Evolutionary conservation across 1,140 invertebrate species (phyloP), one percentile per base, ranked within the genome.

Genomic region (Polypedilum pembai): DNA sequence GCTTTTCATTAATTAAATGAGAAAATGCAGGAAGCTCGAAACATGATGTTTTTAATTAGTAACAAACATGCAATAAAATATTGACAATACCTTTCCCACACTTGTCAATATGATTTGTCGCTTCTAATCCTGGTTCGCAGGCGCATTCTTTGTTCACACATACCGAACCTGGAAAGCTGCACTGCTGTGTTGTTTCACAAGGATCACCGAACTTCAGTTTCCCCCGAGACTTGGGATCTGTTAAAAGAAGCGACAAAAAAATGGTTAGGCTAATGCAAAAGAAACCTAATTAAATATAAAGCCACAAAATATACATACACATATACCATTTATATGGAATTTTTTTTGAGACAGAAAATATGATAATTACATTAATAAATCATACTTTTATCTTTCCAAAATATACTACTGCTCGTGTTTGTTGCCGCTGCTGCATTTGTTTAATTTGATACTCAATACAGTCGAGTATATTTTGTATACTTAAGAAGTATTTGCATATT

Each of bases 21-120:
- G 45, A 56, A 56, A 56, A 56, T 56, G 4, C 45, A 56, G 45
- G 12, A 56, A 56, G 1, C 10, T 45, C 45, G 45, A 56, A 15
- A 33, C n/a, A 45, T 45, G 41, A 45, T 45, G 2, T 8, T n/a
- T 12, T 56, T 56, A 56, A 56, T 56, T 56, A 56, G 12, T 12
- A 56, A 56, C 15, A 12, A 56, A 12, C 45, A 56, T 56, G 45
- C 45, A 56, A n/a, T n/a, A n/a, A 56, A 56, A 56, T 56, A 56
- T 56, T 56, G 45, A 56, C 12, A 4, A 15, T 82, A 93, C 91
- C 85, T 85, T 88, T 87, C 78, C 91, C 92, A 83, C 92, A 94
- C 83, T 93, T 93, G 80, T 94, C 90, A 76, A 92, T 83, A 81
- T 93, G 90, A 84, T 94, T 92, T 78, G 90, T 92, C 17, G 88